Evolutionary conservation across 2,113 vertebrate species (phyloP).

Genomic region (Hippocampus mohnikei): DNA sequence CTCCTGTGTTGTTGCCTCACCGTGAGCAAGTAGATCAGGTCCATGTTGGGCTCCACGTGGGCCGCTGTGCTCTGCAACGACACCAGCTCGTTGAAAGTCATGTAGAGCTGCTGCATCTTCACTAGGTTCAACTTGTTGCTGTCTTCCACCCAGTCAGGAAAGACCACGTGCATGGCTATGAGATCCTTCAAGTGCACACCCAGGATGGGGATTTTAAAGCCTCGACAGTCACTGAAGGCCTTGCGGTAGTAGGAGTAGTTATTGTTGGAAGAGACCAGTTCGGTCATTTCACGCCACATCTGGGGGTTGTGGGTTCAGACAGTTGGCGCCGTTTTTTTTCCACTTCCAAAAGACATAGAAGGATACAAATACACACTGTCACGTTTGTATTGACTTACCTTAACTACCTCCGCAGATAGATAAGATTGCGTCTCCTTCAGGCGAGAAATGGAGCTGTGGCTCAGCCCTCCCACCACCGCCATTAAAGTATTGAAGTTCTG

Average conservation of each 20-base stretch:
- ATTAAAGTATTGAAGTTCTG: conserved; percentile 98
- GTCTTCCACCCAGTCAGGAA: conserved; percentile 87
- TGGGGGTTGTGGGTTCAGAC: conserved; percentile 47
- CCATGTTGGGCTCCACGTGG: conserved; percentile 94
- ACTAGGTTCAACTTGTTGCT: conserved; percentile 88
- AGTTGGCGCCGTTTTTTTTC: background rate
- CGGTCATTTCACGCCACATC: conserved; percentile 96
- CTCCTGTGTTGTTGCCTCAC: conserved; percentile 67
- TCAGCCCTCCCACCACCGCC: conserved; percentile 94
- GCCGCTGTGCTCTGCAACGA: conserved; percentile 84
- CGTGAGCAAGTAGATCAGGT: conserved; percentile 90
- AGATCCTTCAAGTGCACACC: conserved; percentile 97
- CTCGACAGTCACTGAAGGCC: conserved; percentile 85
- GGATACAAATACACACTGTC: background rate
- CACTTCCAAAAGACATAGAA: background rate
- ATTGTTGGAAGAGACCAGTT: conserved; percentile 92
- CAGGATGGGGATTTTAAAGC: conserved; percentile 95
- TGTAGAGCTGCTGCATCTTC: conserved; percentile 97
- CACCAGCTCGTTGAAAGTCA: conserved; percentile 91
- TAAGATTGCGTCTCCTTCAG: conserved; percentile 93
- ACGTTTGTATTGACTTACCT: conserved; percentile 65
- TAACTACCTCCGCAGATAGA: conserved; percentile 86
- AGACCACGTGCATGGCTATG: conserved; percentile 93
- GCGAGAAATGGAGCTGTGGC: conserved; percentile 94
- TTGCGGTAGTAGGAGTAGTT: conserved; percentile 96